Base-by-base conservation (phyloP, 2,113 vertebrate species). In the Trachemys scripta region DNA sequence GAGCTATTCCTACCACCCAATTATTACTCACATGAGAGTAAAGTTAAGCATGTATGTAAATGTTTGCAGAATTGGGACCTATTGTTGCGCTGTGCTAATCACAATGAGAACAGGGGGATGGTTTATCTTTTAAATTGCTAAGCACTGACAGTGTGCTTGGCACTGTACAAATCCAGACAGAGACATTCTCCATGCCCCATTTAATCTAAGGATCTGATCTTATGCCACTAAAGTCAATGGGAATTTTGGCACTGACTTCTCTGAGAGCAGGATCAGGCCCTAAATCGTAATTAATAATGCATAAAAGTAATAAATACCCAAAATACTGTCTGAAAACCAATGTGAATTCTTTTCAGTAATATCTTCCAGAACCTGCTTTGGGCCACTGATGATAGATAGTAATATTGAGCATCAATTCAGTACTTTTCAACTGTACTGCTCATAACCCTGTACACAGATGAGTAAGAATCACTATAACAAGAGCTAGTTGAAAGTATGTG, bases 321-420 rank as follows among this genome's bases (percentile, higher is more conserved):
- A 14, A 4, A 45, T 72, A 56, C 51, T 2, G 3, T 20, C 72
- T 59, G 51, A 82, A 96, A 84, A 94, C 83, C 8, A 84, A 92
- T 3, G 27, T 29, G 57, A 57, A 57, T 29, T 59, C 12, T 59
- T 25, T 0, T n/a, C 0, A 53, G 8, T 47, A 25, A 84, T 47
- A 7, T 29, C 10, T 83, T 59, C 19, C 42, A 19, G 38, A 75
- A 75, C 69, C 20, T 38, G 8, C n/a, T 72, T 10, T 38, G 9
- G 17, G n/a, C n/a, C 69, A 72, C n/a, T 20, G 10, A 62, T 62
- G 59, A 62, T 42, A 9, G 20, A 10, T 62, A 31, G 59, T 13
- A 72, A 72, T 38, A 22, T 10, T 72, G 16, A 20, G 16, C 17
- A 38, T 31, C 19, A n/a, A 10, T 38, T 72, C 65, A 72, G 31